A percentile compares a stretch with the other conserved stretches of the same genome.
phyloP scores from a whole-genome alignment of 1,140 invertebrate genomes.

The Anastatus disparis region DNA sequence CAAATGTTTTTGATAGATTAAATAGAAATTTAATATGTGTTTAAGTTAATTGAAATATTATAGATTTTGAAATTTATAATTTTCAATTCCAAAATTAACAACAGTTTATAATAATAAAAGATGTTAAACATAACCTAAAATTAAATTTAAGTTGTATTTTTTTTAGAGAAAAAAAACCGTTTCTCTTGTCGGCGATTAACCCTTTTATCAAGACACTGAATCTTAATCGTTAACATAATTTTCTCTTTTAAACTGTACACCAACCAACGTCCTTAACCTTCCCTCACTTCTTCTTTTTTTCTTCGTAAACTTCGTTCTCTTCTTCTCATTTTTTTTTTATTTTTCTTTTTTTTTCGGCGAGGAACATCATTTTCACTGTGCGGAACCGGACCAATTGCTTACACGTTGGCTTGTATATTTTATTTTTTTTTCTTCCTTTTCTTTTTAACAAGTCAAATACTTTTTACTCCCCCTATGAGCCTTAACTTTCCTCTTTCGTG shows the following conservation, averaged over 20 bases:
- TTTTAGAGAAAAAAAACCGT: too few relatives aligned
- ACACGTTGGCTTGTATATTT: neutral
- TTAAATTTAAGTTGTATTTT: too few relatives aligned
- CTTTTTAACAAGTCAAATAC: slow-evolving; percentile 2
- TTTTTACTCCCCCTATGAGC: neutral
- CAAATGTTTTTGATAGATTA: too few relatives aligned
- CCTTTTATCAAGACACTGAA: too few relatives aligned
- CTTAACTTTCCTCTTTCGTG: neutral
- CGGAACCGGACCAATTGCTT: slow-evolving; percentile 10
- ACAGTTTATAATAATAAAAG: too few relatives aligned
- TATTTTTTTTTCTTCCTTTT: neutral
- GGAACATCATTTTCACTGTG: neutral
- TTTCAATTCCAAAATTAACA: too few relatives aligned
- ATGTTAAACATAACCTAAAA: too few relatives aligned
- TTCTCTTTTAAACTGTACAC: neutral
- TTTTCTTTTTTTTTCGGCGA: neutral
- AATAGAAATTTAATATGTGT: too few relatives aligned
- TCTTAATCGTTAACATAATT: neutral
- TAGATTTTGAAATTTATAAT: too few relatives aligned
- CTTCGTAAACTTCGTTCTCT: neutral
- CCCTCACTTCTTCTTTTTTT: neutral
- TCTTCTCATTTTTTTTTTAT: neutral
- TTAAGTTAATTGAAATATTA: too few relatives aligned
- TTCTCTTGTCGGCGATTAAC: too few relatives aligned
- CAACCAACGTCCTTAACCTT: neutral